Conservation (phyloP, 2,113 vertebrate species). For the Nothoprocta perdicaria region DNA sequence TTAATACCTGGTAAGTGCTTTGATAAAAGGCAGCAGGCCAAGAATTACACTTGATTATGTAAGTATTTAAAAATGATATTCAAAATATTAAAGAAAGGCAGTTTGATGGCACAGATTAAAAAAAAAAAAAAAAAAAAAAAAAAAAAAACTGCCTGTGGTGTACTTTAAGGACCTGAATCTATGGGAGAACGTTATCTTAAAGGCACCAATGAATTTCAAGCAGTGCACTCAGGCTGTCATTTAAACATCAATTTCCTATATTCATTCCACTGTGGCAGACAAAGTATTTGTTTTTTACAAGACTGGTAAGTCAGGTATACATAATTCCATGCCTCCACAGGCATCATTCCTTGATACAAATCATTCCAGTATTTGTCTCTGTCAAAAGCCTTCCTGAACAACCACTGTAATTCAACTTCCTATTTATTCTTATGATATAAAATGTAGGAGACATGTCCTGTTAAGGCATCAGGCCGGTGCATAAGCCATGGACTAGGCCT, state of each 20-base stretch:
- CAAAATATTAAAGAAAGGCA: neutral
- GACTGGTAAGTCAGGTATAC: neutral
- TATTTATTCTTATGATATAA: neutral
- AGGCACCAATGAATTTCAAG: neutral
- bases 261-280: neutral
- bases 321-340: neutral
- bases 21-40: neutral
- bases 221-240: neutral
- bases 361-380: neutral
- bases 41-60: neutral
- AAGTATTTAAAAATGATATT: neutral
- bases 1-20: neutral
- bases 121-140: neutral
- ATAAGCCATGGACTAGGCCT: neutral
- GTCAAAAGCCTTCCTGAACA: neutral
- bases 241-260: neutral
- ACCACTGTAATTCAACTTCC: neutral
- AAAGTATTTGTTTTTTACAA: conserved; percentile 19
- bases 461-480: neutral
- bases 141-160: neutral
- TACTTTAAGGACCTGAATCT: neutral
- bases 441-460: neutral
- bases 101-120: neutral
- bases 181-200: neutral
- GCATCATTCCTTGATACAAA: neutral